Base-by-base conservation (phyloP, 1,140 invertebrate species). In the Coenobita brevimanus region DNA sequence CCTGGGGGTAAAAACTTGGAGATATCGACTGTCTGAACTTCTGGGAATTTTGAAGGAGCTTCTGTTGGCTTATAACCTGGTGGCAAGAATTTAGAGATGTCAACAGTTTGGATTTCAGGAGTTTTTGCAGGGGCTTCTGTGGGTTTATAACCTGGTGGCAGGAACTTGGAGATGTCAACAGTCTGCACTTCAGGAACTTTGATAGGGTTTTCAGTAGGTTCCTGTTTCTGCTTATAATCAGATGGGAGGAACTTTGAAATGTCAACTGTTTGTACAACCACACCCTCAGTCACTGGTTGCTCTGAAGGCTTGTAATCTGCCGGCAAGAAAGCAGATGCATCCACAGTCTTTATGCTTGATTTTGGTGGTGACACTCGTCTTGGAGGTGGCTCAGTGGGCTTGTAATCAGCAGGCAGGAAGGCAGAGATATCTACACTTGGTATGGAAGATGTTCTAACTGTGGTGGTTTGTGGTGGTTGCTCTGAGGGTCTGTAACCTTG, bases 11-110 rank as follows among this genome's bases (percentile, higher is more conserved):
- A 92, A 6, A 96, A 92, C 13, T 94, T 92, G 71, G 94, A 88
- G 0, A 67, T 54, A 24, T 88, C 86, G 24, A 88, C 54, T 1
- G 50, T 30, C 43, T 82, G 27, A 27, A 82, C 36, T 3, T 24
- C 3, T 15, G 81, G 50, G 38, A 17, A 46, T 17, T 69, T 67
- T 24, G 60, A 27, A 6, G 89, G 62, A 46, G 92, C 92, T 17
- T 90, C 78, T 10, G 89, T 90, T 91, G 89, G 92, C 88, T 94
- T 94, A 89, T 94, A 95, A 6, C 93, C 94, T 6, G 94, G 93
- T 27, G 95, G 95, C 82, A 96, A 92, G 69, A 96, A 93, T 89
- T 94, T 94, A 41, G 93, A 94, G 10, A 95, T 91, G 88, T 96
- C 94, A 36, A 95, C 76, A 57, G 79, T 89, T 64, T 57, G 54